Conservation (phyloP, 53 echinoderm and acorn worm genomes). For the Paelopatides confundens region DNA sequence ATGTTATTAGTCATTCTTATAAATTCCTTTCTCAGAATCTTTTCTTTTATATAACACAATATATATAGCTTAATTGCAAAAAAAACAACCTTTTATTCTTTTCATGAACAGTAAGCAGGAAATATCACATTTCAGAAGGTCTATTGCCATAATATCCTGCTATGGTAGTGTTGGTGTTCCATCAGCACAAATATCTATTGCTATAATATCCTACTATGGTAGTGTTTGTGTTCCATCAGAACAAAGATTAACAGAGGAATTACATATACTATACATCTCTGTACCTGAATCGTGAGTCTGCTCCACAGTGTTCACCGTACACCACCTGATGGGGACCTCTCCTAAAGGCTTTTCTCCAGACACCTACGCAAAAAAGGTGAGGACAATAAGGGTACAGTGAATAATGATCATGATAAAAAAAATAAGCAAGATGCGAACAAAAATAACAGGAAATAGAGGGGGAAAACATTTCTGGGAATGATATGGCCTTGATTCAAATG, state of each 20-base stretch:
- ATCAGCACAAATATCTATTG: not conserved
- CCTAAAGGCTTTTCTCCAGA: constrained; percentile 91
- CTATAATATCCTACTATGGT: not conserved
- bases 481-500: too few species aligned
- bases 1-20: too few species aligned
- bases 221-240: not conserved
- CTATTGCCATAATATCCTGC: not conserved
- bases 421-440: too few species aligned
- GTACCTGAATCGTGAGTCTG: constrained; percentile 44
- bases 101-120: not conserved
- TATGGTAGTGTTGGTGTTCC: not conserved
- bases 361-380: constrained; percentile 53
- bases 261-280: constrained; percentile 27
- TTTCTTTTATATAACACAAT: too few species aligned
- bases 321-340: constrained; percentile 82
- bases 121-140: not conserved
- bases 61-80: too few species aligned
- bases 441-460: not conserved
- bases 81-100: too few species aligned
- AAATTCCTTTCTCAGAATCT: too few species aligned
- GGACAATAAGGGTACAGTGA: too few species aligned
- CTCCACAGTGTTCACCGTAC: constrained; percentile 82
- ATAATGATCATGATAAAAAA: too few species aligned
- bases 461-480: too few species aligned
- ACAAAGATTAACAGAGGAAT: not conserved